Evolutionary conservation across 2,113 vertebrate genomes (phyloP).

Genomic region (Percopsis transmontana): DNA sequence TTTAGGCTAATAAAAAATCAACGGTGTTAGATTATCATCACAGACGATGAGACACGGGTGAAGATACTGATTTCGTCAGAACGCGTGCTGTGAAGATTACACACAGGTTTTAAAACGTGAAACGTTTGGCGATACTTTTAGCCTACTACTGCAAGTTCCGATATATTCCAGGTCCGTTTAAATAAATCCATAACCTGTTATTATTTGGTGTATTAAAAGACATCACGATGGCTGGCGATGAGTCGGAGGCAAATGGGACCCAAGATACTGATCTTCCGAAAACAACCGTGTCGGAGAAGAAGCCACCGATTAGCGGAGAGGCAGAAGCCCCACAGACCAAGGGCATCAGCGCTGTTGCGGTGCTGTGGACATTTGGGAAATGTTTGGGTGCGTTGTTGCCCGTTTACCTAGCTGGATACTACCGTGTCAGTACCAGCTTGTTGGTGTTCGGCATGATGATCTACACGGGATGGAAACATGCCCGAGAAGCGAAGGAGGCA

Average conservation of each 20-base stretch:
- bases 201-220: neutral
- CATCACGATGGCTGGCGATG: conserved; percentile 53
- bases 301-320: conserved; percentile 9
- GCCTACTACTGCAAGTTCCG: conserved; percentile 1
- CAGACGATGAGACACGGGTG: neutral
- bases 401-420: conserved; percentile 86
- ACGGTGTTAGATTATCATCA: rapidly evolving
- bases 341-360: conserved; percentile 71
- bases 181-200: too few relatives aligned
- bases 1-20: neutral
- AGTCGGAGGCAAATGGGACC: conserved; percentile 39
- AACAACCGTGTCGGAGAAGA: conserved; percentile 17
- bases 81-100: neutral
- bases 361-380: conserved; percentile 84
- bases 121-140: neutral
- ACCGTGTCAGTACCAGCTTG: conserved; percentile 85
- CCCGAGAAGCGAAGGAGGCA: conserved; percentile 81
- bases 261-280: conserved; percentile 5
- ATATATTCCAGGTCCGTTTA: too few relatives aligned
- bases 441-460: conserved; percentile 85
- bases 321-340: conserved; percentile 15
- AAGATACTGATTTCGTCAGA: neutral
- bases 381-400: conserved; percentile 85
- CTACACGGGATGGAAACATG: conserved; percentile 88
- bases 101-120: neutral